These are phyloP conservation scores for Eudyptes chrysolophus DNA, from an alignment of 2,113 vertebrate genomes.

Conservation along the genomic window DNA sequence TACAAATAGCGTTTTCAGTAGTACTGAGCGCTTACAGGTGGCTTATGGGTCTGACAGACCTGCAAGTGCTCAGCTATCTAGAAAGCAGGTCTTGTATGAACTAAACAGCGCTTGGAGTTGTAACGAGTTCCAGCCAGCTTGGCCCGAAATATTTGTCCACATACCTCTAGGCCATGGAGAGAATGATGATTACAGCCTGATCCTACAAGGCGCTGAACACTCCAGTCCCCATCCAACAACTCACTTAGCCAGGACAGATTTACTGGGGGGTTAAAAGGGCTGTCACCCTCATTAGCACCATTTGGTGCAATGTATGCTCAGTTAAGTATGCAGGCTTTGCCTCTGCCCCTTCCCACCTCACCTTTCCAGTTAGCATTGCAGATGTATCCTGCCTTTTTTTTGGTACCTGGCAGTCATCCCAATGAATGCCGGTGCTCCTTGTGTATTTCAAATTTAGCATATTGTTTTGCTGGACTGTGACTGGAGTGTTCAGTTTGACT, in stretches of 20 bases:
- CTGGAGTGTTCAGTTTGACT: slow-evolving; percentile 6
- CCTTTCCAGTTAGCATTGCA: neutral
- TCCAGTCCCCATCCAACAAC: neutral
- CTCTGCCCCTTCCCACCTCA: neutral
- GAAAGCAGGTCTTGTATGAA: neutral
- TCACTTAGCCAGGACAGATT: neutral
- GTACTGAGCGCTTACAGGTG: neutral
- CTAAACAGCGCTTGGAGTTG: neutral
- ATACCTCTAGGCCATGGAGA: neutral
- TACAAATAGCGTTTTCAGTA: neutral
- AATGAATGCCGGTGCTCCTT: neutral
- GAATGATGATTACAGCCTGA: neutral
- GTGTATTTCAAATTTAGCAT: neutral
- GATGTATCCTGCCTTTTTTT: neutral
- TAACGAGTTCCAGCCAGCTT: neutral
- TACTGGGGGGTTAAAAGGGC: neutral
- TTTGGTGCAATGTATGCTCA: neutral
- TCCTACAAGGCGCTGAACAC: neutral
- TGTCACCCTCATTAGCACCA: neutral
- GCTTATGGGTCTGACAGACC: neutral
- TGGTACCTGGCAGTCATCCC: neutral
- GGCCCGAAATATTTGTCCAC: neutral
- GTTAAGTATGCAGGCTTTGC: neutral
- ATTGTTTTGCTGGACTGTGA: neutral
- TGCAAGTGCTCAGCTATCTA: neutral